Conservation (phyloP, 2,113 vertebrate genomes). For the Hoplias malabaricus region DNA sequence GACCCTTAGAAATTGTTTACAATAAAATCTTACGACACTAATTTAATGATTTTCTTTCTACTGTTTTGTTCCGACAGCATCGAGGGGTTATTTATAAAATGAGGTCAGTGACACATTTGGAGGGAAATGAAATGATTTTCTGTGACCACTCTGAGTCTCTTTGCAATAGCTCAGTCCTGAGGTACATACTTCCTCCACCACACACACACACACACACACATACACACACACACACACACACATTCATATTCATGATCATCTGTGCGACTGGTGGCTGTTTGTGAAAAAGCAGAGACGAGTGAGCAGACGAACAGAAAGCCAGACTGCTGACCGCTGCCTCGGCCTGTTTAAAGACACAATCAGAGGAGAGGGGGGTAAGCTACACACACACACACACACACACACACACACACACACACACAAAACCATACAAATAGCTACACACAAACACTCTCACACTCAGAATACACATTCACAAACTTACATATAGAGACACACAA, state of each 20-base stretch:
- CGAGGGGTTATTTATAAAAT: no score
- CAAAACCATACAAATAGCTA: no score
- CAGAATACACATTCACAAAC: no score
- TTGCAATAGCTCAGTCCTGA: not conserved
- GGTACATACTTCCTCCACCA: constrained; percentile 7
- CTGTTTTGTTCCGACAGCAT: no score
- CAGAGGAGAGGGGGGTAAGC: constrained; percentile 63
- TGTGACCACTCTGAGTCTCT: not conserved
- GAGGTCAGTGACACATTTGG: not conserved
- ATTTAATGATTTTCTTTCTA: no score
- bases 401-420: no score
- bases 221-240: constrained; percentile 24
- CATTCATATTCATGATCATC: constrained; percentile 55
- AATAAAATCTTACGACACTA: no score
- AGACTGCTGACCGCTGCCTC: constrained; percentile 66
- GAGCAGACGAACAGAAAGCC: not conserved
- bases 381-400: not conserved
- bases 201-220: constrained; percentile 24
- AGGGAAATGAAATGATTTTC: not conserved
- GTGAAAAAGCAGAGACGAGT: constrained; percentile 5
- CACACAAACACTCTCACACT: no score
- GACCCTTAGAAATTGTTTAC: no score
- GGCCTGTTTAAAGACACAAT: constrained; percentile 62
- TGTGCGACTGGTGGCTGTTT: constrained; percentile 41
- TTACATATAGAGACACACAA: no score